phyloP scores from a whole-genome alignment of 2,113 vertebrate genomes.

The Dasyornis broadbenti region DNA sequence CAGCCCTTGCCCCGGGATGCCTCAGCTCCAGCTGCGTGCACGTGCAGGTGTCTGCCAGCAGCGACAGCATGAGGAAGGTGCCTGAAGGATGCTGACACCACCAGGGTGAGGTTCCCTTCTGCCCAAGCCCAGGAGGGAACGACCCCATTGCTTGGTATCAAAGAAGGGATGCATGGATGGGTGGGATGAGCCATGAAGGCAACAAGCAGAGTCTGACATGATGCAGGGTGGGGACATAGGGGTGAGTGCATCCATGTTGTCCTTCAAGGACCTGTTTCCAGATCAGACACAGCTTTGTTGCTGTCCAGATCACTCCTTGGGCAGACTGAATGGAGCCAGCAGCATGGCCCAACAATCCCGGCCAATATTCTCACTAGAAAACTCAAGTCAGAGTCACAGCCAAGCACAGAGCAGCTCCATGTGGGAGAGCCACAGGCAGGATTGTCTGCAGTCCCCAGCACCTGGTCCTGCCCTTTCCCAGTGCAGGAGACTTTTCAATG shows the following conservation, averaged over 20 bases:
- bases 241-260: fast-evolving
- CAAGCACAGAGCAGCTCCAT: neutral
- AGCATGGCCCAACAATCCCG: neutral
- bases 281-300: neutral
- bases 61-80: neutral
- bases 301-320: neutral
- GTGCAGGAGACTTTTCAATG: neutral
- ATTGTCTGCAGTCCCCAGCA: neutral
- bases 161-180: neutral
- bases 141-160: neutral
- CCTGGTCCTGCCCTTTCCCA: neutral
- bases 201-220: fast-evolving
- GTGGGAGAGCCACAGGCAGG: fast-evolving
- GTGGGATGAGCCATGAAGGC: neutral
- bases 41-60: fast-evolving
- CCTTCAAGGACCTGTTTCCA: neutral
- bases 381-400: neutral
- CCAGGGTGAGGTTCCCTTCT: neutral
- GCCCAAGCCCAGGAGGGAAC: neutral
- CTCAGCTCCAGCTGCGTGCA: neutral
- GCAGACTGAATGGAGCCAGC: neutral
- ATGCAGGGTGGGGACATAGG: neutral
- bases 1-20: neutral
- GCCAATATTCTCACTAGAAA: neutral
- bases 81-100: neutral